Evolutionary conservation across 2,797 vertebrate species (phyloP).

Genomic region (Tarsius wallacei): DNA sequence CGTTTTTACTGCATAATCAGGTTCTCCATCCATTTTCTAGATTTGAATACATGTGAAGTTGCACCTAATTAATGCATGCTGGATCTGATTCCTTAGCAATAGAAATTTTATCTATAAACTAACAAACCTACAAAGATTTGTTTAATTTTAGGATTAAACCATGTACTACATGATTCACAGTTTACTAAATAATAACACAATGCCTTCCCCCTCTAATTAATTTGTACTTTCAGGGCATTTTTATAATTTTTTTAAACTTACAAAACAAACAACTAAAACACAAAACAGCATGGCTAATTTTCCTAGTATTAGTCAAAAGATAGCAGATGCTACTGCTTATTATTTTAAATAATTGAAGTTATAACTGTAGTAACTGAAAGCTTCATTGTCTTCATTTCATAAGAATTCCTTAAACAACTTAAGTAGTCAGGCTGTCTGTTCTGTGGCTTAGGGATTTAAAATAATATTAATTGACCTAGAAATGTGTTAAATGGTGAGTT

Average conservation of each 20-base stretch:
- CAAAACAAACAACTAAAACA: neutral
- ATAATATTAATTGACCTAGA: conserved; percentile 44
- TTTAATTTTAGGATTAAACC: neutral
- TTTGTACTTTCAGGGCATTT: conserved; percentile 1
- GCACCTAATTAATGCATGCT: neutral
- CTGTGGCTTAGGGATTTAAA: neutral
- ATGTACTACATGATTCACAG: neutral
- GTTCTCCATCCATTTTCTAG: neutral
- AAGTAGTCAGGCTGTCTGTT: neutral
- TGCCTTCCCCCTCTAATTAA: neutral
- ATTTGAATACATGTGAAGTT: neutral
- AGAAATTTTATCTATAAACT: conserved; percentile 4
- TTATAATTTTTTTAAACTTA: conserved; percentile 21
- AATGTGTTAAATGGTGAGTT: conserved; percentile 20
- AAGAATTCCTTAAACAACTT: neutral
- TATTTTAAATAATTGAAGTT: neutral
- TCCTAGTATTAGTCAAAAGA: neutral
- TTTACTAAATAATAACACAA: neutral
- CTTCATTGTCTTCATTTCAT: neutral
- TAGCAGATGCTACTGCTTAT: neutral
- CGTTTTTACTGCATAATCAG: neutral
- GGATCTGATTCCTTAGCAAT: neutral
- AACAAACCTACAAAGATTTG: neutral
- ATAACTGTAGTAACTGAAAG: neutral
- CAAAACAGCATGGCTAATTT: neutral